These are phyloP conservation scores for Novumbra hubbsi DNA, from an alignment of 2,797 vertebrate genomes.

Conservation along the genomic window DNA sequence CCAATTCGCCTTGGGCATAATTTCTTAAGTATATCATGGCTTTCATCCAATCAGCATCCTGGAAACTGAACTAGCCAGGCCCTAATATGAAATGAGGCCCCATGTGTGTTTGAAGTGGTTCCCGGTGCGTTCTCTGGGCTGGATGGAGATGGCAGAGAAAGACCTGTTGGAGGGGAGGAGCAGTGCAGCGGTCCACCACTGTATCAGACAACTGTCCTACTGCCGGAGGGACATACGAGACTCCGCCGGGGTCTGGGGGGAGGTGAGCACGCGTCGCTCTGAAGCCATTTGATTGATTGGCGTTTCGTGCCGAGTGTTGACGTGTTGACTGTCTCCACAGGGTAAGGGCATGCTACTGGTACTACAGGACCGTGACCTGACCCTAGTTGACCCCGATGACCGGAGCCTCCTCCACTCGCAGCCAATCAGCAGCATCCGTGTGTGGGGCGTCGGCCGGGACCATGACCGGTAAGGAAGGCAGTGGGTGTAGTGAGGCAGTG, in stretches of 20 bases:
- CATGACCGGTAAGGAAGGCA: slow-evolving; percentile 86
- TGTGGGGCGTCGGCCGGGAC: slow-evolving; percentile 96
- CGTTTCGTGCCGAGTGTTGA: not conserved
- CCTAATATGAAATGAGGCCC: too few species aligned
- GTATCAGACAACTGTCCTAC: slow-evolving; percentile 94
- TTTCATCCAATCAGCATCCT: too few species aligned
- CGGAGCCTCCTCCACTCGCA: slow-evolving; percentile 89
- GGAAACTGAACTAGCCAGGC: too few species aligned
- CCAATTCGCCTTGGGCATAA: too few species aligned
- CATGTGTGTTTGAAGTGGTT: slow-evolving; percentile 77
- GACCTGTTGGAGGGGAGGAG: slow-evolving; percentile 90
- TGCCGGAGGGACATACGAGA: slow-evolving; percentile 91
- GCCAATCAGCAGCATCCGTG: slow-evolving; percentile 94
- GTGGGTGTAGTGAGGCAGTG: not conserved
- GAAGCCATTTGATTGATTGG: not conserved
- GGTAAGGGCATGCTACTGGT: slow-evolving; percentile 94
- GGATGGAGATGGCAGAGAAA: slow-evolving; percentile 95
- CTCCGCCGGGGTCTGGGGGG: slow-evolving; percentile 90
- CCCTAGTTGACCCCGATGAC: slow-evolving; percentile 91
- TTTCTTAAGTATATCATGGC: too few species aligned
- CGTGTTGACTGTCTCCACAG: slow-evolving; percentile 60
- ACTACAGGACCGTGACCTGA: slow-evolving; percentile 90
- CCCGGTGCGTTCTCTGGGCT: slow-evolving; percentile 92
- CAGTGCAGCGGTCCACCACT: slow-evolving; percentile 91
- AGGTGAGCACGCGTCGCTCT: slow-evolving; percentile 65